Base-by-base conservation (phyloP, 2,888 invertebrate species). In the Willowsia nigromaculata region DNA sequence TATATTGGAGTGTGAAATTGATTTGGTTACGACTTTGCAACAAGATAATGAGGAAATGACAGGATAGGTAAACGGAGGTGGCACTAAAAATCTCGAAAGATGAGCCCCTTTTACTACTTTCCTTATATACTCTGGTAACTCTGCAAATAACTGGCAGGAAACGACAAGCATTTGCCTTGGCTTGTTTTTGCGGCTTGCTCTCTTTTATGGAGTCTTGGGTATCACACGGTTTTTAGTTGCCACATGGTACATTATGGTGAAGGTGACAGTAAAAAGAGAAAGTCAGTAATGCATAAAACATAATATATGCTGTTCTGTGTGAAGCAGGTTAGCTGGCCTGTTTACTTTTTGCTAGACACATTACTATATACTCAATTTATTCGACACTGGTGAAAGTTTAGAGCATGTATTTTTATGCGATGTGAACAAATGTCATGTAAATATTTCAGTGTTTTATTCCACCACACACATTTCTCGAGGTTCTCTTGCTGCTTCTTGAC, bases 281-380 rank as follows among this genome's bases (percentile, higher is more conserved):
- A 62, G 62, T 62, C 25, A 62, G 25, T 15, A 62, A 62, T 27
- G 25, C 62, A 62, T 62, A 62, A 62, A 62, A 62, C 22, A 56
- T 50, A 50, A 40, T 56, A 18, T 56, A 6, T 6, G 37, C 37
- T 37, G 37, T 4, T 9, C 5, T 6, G 37, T n/a, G n/a, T n/a
- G 18, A 56, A 56, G 25, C 4, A 22, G 56, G 56, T 56, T 25
- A 22, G 18, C 18, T n/a, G 3, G 50, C 18, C 9, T 50, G 56
- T 56, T 15, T 62, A 0, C 25, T 62, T 62, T 30, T 25, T 30
- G 62, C 15, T 13, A 9, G 30, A 25, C 3, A 25, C 11, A 43
- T 43, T 43, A n/a, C n/a, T n/a, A n/a, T n/a, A n/a, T 9, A 3
- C 11, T 43, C 43, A 43, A 43, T 13, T 1, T 43, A 13, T 43